These are phyloP conservation scores for Propsilocerus akamusi DNA, from an alignment of 1,140 invertebrate genomes.

Conservation along the genomic window DNA sequence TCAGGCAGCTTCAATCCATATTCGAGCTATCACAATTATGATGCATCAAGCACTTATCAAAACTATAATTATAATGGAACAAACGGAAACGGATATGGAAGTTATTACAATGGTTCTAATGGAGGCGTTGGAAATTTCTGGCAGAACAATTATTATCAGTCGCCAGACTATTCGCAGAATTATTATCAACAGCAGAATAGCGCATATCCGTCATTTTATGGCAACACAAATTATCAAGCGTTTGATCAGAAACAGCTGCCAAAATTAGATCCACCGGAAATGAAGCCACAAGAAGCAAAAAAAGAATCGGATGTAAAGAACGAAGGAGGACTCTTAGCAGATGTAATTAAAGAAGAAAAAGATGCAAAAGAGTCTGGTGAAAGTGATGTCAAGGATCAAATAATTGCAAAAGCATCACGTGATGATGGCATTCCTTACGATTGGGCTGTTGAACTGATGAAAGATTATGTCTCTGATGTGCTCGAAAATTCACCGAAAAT, in stretches of 20 bases:
- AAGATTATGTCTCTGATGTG: conserved; percentile 71
- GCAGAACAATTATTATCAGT: conserved; percentile 4
- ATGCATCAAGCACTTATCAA: not conserved
- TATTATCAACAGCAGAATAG: conserved; percentile 11
- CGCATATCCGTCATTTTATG: conserved; percentile 20
- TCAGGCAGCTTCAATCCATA: not conserved
- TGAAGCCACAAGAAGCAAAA: conserved; percentile 9
- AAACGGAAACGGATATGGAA: not conserved
- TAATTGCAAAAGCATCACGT: conserved; percentile 12
- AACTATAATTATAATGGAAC: not conserved
- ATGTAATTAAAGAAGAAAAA: conserved; percentile 13
- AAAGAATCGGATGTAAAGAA: conserved; percentile 11
- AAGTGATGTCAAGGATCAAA: conserved; percentile 7
- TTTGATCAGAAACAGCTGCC: conserved; percentile 16
- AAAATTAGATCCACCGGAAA: conserved; percentile 7
- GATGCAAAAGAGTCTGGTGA: conserved; percentile 14
- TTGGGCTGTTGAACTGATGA: conserved; percentile 71
- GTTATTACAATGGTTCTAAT: not conserved
- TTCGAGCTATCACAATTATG: not conserved
- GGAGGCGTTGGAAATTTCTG: not conserved
- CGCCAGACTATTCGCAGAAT: conserved; percentile 9
- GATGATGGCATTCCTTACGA: conserved; percentile 67
- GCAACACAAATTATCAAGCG: conserved; percentile 13
- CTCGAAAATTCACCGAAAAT: conserved; percentile 93
- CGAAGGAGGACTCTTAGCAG: conserved; percentile 12